phyloP scores from a whole-genome alignment of 1,140 invertebrate species.

The Drosophila busckii region DNA sequence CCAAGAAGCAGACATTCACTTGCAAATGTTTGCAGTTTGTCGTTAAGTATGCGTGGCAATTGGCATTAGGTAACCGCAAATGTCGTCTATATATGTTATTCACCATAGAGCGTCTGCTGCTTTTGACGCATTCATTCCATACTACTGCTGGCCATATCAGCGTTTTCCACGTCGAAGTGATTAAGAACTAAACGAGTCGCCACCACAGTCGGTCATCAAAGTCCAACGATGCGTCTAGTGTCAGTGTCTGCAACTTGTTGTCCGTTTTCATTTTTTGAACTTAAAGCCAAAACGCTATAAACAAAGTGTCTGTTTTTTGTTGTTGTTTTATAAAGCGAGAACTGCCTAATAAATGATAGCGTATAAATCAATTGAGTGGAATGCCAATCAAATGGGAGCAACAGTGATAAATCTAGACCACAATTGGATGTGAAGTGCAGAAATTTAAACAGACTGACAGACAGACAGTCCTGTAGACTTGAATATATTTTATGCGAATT shows the following conservation, averaged over 20 bases:
- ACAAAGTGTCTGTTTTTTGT: conserved; percentile 65
- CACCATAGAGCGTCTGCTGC: conserved; percentile 5
- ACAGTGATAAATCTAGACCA: conserved; percentile 60
- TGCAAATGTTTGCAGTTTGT: conserved; percentile 12
- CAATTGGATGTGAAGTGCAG: conserved; percentile 37
- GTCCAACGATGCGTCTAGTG: conserved; percentile 21
- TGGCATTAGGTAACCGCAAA: conserved; percentile 62
- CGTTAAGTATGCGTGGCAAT: conserved; percentile 6
- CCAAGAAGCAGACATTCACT: conserved; percentile 11
- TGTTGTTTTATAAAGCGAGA: conserved; percentile 26
- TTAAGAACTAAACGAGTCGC: conserved; percentile 9
- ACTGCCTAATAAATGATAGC: conserved; percentile 69
- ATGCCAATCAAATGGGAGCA: conserved; percentile 70
- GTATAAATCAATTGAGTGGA: conserved; percentile 69
- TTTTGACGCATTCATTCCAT: conserved; percentile 22
- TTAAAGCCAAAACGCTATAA: conserved; percentile 25
- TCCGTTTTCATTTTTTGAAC: conserved; percentile 25
- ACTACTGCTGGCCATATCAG: conserved; percentile 24
- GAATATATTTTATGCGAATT: conserved; percentile 55
- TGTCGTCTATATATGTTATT: conserved; percentile 27
- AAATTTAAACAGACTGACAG: conserved; percentile 32
- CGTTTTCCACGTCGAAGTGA: conserved; percentile 17
- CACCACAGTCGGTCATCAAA: conserved; percentile 22
- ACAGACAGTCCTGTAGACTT: conserved; percentile 25
- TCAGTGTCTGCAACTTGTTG: conserved; percentile 17